These are phyloP conservation scores for Pseudorasbora parva DNA, from an alignment of 2,113 vertebrate genomes.

Conservation along the genomic window DNA sequence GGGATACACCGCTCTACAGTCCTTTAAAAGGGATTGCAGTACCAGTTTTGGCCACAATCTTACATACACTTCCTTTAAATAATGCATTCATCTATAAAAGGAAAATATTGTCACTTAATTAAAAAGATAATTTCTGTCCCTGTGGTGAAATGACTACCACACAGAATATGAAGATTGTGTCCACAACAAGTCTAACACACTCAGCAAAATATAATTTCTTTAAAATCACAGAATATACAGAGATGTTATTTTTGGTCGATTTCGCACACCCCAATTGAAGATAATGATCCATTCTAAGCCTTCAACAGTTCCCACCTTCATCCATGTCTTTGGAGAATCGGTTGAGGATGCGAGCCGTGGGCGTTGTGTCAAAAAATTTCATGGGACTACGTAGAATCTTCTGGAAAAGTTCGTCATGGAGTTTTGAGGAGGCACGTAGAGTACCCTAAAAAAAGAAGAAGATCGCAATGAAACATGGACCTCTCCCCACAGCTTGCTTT, in stretches of 20 bases:
- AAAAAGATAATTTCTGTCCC: background rate
- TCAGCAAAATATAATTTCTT: background rate
- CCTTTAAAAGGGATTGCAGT: too few relatives aligned
- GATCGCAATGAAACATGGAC: background rate
- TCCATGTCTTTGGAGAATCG: slow-evolving; percentile 95
- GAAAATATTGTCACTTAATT: background rate
- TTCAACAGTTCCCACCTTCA: slow-evolving; percentile 79
- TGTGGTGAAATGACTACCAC: too few relatives aligned
- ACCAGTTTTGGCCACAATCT: too few relatives aligned
- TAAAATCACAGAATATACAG: background rate
- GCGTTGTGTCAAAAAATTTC: slow-evolving; percentile 93
- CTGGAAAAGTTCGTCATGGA: slow-evolving; percentile 88
- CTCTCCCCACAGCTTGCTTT: background rate
- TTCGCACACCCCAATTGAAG: background rate
- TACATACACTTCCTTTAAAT: too few relatives aligned
- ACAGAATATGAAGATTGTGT: background rate
- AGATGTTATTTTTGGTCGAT: background rate
- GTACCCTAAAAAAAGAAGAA: slow-evolving; percentile 75
- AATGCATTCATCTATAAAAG: background rate
- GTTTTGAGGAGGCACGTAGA: slow-evolving; percentile 85
- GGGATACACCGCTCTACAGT: too few relatives aligned
- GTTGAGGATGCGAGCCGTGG: slow-evolving; percentile 86
- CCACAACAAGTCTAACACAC: background rate
- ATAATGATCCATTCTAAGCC: background rate
- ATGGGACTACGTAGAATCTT: slow-evolving; percentile 92